These are phyloP conservation scores for Meloidogyne exigua DNA, from an alignment of 1,140 invertebrate genomes.

Conservation along the genomic window DNA sequence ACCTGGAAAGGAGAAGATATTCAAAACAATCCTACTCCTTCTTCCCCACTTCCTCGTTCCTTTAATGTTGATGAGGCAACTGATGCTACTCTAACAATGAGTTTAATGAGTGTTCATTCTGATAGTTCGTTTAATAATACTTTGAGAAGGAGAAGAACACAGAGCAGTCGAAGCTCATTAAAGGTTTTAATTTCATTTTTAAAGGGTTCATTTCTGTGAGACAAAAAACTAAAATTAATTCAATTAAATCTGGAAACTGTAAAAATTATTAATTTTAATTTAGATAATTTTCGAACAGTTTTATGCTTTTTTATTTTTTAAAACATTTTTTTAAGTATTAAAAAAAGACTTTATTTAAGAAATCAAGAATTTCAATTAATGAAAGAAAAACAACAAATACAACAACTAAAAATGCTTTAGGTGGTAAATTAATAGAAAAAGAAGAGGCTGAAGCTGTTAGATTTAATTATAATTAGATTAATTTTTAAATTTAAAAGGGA, in stretches of 20 bases:
- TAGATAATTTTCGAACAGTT: no score
- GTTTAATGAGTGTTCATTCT: neutral
- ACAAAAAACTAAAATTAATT: no score
- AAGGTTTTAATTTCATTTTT: neutral
- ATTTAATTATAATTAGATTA: neutral
- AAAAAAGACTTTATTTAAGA: neutral
- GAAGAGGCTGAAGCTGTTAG: conserved; percentile 46
- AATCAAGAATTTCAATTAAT: neutral
- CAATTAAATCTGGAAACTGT: no score
- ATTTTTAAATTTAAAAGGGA: conserved; percentile 43
- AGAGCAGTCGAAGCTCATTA: neutral
- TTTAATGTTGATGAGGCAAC: neutral
- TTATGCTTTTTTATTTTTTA: no score
- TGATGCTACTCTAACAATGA: neutral
- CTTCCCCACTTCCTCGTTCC: neutral
- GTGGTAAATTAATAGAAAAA: conserved; percentile 34
- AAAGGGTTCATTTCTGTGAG: no score
- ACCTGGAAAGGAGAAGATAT: neutral
- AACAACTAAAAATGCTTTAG: neutral
- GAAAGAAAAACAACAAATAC: conserved; percentile 11
- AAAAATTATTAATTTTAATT: no score
- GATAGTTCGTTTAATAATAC: neutral
- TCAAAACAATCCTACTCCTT: neutral
- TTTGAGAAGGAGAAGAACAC: neutral
- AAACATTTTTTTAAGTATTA: no score